These are phyloP conservation scores for Oxygymnocypris stewartii DNA, from an alignment of 2,113 vertebrate genomes.

Conservation along the genomic window DNA sequence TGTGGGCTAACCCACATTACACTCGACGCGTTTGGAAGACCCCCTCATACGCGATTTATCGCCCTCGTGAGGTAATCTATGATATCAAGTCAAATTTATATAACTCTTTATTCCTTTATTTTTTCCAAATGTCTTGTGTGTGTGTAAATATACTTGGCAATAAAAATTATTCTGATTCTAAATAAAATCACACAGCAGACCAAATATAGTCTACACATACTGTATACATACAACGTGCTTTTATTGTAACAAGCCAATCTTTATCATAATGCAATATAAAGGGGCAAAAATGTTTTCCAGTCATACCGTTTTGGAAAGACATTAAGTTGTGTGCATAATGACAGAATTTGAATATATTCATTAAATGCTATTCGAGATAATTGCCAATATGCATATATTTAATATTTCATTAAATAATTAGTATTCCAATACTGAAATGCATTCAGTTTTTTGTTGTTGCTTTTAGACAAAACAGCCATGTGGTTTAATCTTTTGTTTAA, in stretches of 20 bases:
- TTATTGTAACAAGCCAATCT: conserved; percentile 3
- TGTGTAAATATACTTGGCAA: neutral
- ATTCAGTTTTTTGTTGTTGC: neutral
- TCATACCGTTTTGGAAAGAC: neutral
- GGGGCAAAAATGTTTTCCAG: neutral
- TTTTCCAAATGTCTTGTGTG: neutral
- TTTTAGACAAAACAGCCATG: neutral
- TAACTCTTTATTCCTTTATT: neutral
- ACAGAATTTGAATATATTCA: neutral
- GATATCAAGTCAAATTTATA: neutral
- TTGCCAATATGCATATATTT: neutral
- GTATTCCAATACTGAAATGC: neutral
- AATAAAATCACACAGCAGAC: neutral
- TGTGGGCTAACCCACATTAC: conserved; percentile 58
- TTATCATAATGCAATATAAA: neutral
- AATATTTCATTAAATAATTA: neutral
- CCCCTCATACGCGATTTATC: conserved; percentile 42
- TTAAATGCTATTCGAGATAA: neutral
- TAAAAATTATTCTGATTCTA: neutral
- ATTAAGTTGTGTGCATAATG: neutral
- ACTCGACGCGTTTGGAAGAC: conserved; percentile 48
- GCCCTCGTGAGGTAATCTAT: conserved; percentile 40
- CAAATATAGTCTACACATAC: neutral
- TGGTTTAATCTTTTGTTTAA: neutral
- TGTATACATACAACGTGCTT: neutral